These are phyloP conservation scores for Myripristis murdjan DNA, from an alignment of 2,797 vertebrate species.

Conservation along the genomic window DNA sequence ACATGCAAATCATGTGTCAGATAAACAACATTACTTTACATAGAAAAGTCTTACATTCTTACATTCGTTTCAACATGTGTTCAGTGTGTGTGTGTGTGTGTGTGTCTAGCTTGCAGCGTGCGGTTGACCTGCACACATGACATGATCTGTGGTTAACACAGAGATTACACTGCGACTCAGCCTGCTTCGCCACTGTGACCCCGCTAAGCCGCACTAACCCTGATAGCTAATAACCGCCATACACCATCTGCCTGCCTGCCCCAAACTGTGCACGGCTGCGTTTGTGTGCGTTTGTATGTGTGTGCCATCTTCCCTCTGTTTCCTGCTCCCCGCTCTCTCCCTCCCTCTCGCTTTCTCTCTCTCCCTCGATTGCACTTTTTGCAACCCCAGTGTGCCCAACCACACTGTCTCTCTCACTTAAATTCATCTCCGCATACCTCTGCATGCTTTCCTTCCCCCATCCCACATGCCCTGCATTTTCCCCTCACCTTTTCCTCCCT, in stretches of 20 bases:
- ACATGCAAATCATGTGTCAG: too few relatives aligned
- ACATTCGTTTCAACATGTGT: neutral
- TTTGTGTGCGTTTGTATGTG: neutral
- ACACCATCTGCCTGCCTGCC: conserved; percentile 34
- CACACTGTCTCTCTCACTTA: neutral
- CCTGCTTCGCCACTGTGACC: conserved; percentile 60
- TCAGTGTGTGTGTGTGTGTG: conserved; percentile 8
- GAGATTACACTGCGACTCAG: conserved; percentile 72
- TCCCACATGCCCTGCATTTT: neutral
- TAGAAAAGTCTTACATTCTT: too few relatives aligned
- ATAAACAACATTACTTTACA: too few relatives aligned
- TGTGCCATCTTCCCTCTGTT: conserved; percentile 36
- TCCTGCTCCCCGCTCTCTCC: neutral
- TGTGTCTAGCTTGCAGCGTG: too few relatives aligned
- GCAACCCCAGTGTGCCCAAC: conserved; percentile 28
- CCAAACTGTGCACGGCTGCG: conserved; percentile 21
- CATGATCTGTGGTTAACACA: conserved; percentile 72
- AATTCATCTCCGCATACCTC: conserved; percentile 25
- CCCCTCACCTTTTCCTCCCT: conserved; percentile 8
- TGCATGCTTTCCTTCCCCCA: conserved; percentile 2
- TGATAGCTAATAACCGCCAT: conserved; percentile 64
- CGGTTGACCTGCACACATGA: conserved; percentile 56
- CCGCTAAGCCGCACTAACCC: conserved; percentile 70
- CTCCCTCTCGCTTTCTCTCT: neutral
- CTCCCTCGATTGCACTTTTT: conserved; percentile 37